Base-by-base conservation (phyloP, 2,797 vertebrate species). In the Apogon talboti region DNA sequence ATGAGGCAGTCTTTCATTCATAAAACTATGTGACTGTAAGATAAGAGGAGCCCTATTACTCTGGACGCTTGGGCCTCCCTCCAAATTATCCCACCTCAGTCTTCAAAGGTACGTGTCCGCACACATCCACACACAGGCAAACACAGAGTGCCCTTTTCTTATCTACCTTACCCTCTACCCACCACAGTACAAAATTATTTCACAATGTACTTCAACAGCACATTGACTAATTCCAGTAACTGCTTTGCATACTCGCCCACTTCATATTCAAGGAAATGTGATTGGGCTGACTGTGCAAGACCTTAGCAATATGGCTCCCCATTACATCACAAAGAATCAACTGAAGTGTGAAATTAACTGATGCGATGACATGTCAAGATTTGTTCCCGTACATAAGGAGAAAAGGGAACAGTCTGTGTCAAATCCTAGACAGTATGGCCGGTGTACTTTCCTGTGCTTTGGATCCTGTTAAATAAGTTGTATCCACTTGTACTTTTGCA, bases 261-360 rank as follows among this genome's bases (percentile, higher is more conserved):
- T 83, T 84, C 60, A 72, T 78, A 71, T 88, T 80, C 71, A 69
- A 6, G 1, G 66, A 11, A 74, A 79, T 75, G 49, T 74, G 81
- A 84, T 74, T 83, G 69, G 78, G 74, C 74, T 82, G 83, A 88
- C 81, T 79, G 68, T 46, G 49, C 81, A 73, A 50, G 80, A 82
- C 78, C 59, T 51, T 14, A 7, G 70, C 86, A 83, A 84, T 81
- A 85, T 81, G 79, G 73, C 86, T 73, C 63, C 77, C 71, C 75
- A 60, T 84, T 85, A 78, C 86, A 90, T 88, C 83, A 84, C 83
- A 85, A 87, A 82, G 82, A 63, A 86, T 84, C 71, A 81, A 91
- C 85, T 64, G 77, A 84, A 83, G 87, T 90, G 89, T 92, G 91
- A 93, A 92, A 93, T 91, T 74, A 91, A 89, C 85, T 82, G 90